Percentiles rank a stretch among this genome's conserved stretches.
phyloP scores from a whole-genome alignment of 2,888 invertebrate genomes.

The Meiosimyza platycephala region DNA sequence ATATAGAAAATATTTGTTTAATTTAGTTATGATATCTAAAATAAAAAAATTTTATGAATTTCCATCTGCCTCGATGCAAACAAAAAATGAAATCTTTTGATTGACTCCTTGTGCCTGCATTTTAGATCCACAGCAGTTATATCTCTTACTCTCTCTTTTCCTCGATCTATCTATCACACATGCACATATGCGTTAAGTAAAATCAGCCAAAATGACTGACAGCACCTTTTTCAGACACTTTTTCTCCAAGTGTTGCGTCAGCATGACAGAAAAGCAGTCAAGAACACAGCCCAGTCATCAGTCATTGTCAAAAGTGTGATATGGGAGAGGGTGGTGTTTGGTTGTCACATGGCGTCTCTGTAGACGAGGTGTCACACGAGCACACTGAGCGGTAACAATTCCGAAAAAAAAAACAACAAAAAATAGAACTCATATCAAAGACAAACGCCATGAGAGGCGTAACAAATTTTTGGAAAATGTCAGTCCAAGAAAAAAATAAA shows the following conservation, averaged over 20 bases:
- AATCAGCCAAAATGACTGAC: slow-evolving; percentile 49
- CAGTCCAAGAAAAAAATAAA: slow-evolving; percentile 7
- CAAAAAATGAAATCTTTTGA: too few species aligned
- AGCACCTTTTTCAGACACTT: slow-evolving; percentile 54
- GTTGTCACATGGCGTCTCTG: background rate
- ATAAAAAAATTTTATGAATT: too few species aligned
- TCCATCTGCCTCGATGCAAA: too few species aligned
- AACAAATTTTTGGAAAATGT: slow-evolving; percentile 32
- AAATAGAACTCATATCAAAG: background rate
- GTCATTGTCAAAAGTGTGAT: slow-evolving; percentile 51
- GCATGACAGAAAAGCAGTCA: slow-evolving; percentile 16
- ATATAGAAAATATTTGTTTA: background rate
- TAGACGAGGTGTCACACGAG: slow-evolving; percentile 1
- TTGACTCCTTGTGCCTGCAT: too few species aligned
- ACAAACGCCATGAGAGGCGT: slow-evolving; percentile 10
- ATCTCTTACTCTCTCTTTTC: background rate
- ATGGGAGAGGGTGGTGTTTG: background rate
- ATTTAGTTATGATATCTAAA: too few species aligned
- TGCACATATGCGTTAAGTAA: slow-evolving; percentile 12
- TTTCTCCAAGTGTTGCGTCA: slow-evolving; percentile 40
- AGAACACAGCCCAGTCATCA: slow-evolving; percentile 48
- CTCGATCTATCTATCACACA: slow-evolving; percentile 37
- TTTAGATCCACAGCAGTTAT: background rate
- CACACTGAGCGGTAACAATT: background rate
- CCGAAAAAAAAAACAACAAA: slow-evolving; percentile 26